Percentiles rank a stretch among this genome's conserved stretches.
phyloP scores from a whole-genome alignment of 2,888 invertebrate genomes.

The Vannuccia rotundouncinata region DNA sequence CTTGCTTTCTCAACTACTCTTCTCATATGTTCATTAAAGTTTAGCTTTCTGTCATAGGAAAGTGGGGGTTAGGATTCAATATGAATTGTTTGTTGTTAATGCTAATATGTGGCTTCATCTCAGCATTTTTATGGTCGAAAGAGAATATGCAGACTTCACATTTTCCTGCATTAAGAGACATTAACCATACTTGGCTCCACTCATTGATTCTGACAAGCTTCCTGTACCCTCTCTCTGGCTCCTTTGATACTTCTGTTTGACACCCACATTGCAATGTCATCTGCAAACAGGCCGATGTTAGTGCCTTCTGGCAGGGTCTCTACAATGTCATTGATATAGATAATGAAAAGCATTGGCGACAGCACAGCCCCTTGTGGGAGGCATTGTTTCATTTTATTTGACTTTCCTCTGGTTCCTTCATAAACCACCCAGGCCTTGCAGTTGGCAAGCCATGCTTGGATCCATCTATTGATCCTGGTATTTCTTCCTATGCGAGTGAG shows the following conservation, averaged over 20 bases:
- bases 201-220: constrained; percentile 12
- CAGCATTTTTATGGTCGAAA: background rate
- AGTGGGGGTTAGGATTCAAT: background rate
- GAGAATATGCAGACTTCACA: constrained; percentile 10
- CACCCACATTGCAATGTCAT: constrained; percentile 6
- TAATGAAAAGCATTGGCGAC: background rate
- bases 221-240: constrained; percentile 9
- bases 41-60: constrained; percentile 10
- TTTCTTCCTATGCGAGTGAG: background rate
- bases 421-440: background rate
- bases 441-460: background rate
- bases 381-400: constrained; percentile 1
- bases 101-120: background rate
- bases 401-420: background rate
- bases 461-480: background rate
- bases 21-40: constrained; percentile 8
- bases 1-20: background rate
- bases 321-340: background rate
- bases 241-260: background rate
- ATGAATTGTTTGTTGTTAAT: background rate
- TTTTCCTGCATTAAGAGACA: constrained; percentile 22
- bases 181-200: constrained; percentile 20
- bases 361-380: background rate
- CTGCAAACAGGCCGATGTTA: background rate
- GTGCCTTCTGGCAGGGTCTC: constrained; percentile 6